Evolutionary conservation across 1,140 invertebrate genomes (phyloP), one percentile per base, ranked within the genome.

Genomic region (Scylla paramamosain): DNA sequence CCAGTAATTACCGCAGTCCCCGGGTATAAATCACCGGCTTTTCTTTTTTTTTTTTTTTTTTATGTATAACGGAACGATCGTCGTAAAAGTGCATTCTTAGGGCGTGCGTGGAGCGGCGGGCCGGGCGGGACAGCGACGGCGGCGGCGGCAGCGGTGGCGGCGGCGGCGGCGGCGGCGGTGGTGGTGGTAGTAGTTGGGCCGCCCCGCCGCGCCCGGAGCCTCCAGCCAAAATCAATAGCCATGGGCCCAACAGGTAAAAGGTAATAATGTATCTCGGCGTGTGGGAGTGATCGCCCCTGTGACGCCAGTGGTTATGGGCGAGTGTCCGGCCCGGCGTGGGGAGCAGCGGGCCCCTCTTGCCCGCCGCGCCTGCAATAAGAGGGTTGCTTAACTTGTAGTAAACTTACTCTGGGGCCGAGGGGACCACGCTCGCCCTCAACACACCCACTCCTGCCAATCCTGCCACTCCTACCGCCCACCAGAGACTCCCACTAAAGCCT

Each of bases 171-270:
- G 67, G 67, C 8, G 67, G 67, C 25, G 67, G 67, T 12, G 12
- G 67, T 20, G 67, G 25, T n/a, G 67, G 67, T n/a, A 20, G 67
- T 77, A 77, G 67, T 6, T 77, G 20, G 67, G 20, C 87, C 48
- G 31, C 86, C 91, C 29, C 32, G 48, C 45, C 32, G 48, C 31
- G 4, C 29, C 39, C n/a, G 93, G 93, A 82, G 93, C 93, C 86
- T 89, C 93, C 52, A 94, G 93, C 93, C 93, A 94, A 94, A 94
- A 94, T 94, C 93, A 94, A 94, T 94, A 94, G 93, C 93, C 93
- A 77, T 89, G 87, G 93, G 93, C 86, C 93, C 86, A 94, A 88
- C 91, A 93, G 91, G 91, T 93, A 93, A 82, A 82, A 90, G 93
- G 86, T 88, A 94, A 94, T 94, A 94, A 89, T 59, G 86, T 31